Evolutionary conservation across 2,797 vertebrate genomes (phyloP), one percentile per base, ranked within the genome.

Genomic region (Melopsittacus undulatus): DNA sequence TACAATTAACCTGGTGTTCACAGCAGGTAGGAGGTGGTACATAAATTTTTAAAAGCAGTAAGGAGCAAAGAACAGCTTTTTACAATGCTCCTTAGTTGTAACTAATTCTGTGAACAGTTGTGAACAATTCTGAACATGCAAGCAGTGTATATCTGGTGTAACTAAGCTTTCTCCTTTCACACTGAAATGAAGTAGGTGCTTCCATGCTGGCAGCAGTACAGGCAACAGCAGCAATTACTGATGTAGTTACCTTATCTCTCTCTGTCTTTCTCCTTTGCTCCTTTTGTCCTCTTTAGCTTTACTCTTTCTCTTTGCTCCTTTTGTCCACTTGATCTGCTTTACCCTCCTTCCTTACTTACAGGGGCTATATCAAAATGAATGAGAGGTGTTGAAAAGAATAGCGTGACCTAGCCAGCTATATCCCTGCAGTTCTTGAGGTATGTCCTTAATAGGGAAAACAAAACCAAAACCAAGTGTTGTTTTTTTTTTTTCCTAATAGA

Each of bases 341-440:
- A 3, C 87, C 81, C 72, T 83, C 67, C 40, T 27, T 67, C 57
- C 83, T 79, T 54, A 5, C 87, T 56, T 52, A 2, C 96, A 94
- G 95, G 92, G 91, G 34, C 82, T 84, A 1, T 92, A 56, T 43
- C 79, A 61, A 3, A 87, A 70, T 34, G 40, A 36, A 4, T 51
- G 62, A 40, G 74, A 76, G 92, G 36, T 92, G 91, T 66, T 89
- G 87, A 52, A 76, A 12, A 40, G 87, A 85, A 11, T 43, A 90
- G 89, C 81, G 87, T 87, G 94, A 83, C 90, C 59, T 46, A 45
- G 84, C 74, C 86, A 75, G 4, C 78, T 73, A 20, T 43, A 56
- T 85, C n/a, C 95, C 95, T 89, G 92, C 91, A 80, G 78, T 61
- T 77, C 45, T 73, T 22, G 61, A 84, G 94, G 34, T 67, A 5